These are phyloP conservation scores for Vanessa cardui DNA, from an alignment of 2,888 invertebrate genomes.

Conservation along the genomic window DNA sequence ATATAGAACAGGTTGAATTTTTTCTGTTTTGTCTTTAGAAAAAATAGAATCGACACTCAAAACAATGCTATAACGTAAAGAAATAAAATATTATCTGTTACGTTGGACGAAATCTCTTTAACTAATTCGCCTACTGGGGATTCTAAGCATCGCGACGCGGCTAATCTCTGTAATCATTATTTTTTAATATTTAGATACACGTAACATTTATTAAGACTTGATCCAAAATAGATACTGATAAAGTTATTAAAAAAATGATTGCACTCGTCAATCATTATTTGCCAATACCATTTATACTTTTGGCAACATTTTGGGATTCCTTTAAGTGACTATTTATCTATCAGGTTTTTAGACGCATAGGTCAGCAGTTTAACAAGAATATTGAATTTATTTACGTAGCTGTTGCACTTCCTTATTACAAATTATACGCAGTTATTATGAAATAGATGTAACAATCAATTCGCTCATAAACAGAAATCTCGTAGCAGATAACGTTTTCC, in stretches of 20 bases:
- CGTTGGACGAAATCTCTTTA: conserved; percentile 20
- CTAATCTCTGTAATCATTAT: conserved; percentile 20
- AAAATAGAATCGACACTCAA: too few relatives aligned
- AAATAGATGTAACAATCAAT: conserved; percentile 12
- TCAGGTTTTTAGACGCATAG: too few relatives aligned
- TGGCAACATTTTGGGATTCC: too few relatives aligned
- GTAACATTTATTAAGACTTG: conserved; percentile 6
- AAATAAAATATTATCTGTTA: not conserved
- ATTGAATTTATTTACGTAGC: not conserved
- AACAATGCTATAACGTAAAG: not conserved
- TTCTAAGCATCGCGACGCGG: conserved; percentile 12
- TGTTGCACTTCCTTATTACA: not conserved
- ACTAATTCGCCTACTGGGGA: conserved; percentile 16
- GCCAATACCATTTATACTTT: too few relatives aligned
- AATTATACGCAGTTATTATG: conserved; percentile 2
- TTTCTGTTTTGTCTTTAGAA: too few relatives aligned
- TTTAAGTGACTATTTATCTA: too few relatives aligned
- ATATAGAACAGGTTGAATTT: too few relatives aligned
- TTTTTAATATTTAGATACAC: conserved; percentile 10
- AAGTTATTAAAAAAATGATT: not conserved
- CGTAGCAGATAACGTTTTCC: conserved; percentile 33
- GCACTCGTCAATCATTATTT: not conserved
- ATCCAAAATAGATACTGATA: not conserved
- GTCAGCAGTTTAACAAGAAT: too few relatives aligned
- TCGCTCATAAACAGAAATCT: conserved; percentile 10